A percentile compares a stretch with the other conserved stretches of the same genome.
These are phyloP conservation scores for Macrostomum cliftonense DNA, from an alignment of 2,888 invertebrate genomes.

Conservation along the genomic window DNA sequence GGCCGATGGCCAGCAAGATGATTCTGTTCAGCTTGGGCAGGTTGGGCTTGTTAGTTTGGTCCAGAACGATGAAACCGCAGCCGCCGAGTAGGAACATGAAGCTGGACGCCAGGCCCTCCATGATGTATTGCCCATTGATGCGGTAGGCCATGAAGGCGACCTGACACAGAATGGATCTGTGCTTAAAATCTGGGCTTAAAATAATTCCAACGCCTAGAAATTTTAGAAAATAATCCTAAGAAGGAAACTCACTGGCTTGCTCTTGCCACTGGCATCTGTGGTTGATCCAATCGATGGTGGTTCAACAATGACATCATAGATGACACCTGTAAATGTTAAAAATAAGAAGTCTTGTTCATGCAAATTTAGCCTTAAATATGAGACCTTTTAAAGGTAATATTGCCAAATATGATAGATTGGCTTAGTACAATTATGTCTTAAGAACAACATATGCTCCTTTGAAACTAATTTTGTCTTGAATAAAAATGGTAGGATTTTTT, in stretches of 20 bases:
- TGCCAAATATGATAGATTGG: too few species aligned
- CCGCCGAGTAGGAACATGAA: conserved; percentile 90
- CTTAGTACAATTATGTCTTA: too few species aligned
- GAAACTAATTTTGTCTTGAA: too few species aligned
- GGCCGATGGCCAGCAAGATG: conserved; percentile 69
- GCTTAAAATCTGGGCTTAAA: conserved; percentile 1
- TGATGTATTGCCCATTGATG: conserved; percentile 95
- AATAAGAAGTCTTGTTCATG: too few species aligned
- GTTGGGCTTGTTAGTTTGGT: conserved; percentile 72
- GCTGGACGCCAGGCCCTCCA: conserved; percentile 93
- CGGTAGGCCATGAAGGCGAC: conserved; percentile 93
- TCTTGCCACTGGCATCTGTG: conserved; percentile 89
- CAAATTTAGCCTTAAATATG: too few species aligned
- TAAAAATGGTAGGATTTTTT: too few species aligned
- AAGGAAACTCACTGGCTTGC: conserved; percentile 55
- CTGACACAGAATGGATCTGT: conserved; percentile 40
- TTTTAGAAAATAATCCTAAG: neutral
- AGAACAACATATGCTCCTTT: too few species aligned
- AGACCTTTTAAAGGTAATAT: too few species aligned
- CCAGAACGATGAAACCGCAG: conserved; percentile 80
- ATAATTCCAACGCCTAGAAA: neutral
- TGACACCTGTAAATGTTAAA: conserved; percentile 52
- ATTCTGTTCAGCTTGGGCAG: conserved; percentile 68
- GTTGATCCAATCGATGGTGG: conserved; percentile 85
- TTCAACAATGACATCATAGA: conserved; percentile 96